Conservation (phyloP, 1,140 invertebrate species). For the Eumaeus atala region DNA sequence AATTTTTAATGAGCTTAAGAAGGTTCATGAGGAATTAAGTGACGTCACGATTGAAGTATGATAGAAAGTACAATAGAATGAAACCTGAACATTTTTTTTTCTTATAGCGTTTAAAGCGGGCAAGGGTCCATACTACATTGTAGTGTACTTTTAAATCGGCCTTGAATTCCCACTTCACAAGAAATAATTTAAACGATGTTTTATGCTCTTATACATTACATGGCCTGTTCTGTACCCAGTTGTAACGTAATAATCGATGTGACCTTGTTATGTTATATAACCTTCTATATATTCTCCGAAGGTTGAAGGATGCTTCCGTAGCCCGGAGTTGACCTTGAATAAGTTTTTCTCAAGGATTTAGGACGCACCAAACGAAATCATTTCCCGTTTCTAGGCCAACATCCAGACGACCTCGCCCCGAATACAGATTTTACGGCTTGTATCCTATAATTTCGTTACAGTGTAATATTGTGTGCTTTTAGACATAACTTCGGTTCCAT, state of each 20-base stretch:
- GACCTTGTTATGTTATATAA: constrained; percentile 27
- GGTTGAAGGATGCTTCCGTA: constrained; percentile 55
- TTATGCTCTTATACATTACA: constrained; percentile 2
- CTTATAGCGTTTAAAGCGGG: too few relatives aligned
- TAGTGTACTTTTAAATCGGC: not conserved
- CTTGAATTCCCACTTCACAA: constrained; percentile 3
- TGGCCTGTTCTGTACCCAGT: constrained; percentile 4
- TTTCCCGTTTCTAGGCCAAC: constrained; percentile 41
- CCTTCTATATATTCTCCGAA: constrained; percentile 18
- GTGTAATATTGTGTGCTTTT: constrained; percentile 7
- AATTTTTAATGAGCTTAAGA: too few relatives aligned
- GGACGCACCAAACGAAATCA: constrained; percentile 53
- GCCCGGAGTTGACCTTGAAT: constrained; percentile 41
- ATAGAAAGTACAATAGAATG: too few relatives aligned
- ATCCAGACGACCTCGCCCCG: constrained; percentile 31
- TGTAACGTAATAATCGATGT: constrained; percentile 22
- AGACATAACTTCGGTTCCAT: too few relatives aligned
- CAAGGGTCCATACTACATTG: too few relatives aligned
- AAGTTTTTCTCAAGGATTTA: constrained; percentile 53
- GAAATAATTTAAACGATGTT: not conserved
- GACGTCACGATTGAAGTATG: too few relatives aligned
- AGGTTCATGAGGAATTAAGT: too few relatives aligned
- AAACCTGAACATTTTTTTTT: too few relatives aligned
- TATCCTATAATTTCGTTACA: constrained; percentile 15
- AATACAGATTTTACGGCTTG: constrained; percentile 39